Percentiles rank a stretch among this genome's conserved stretches.
phyloP scores from a whole-genome alignment of 2,888 invertebrate genomes.

The Diabrotica balteata region DNA sequence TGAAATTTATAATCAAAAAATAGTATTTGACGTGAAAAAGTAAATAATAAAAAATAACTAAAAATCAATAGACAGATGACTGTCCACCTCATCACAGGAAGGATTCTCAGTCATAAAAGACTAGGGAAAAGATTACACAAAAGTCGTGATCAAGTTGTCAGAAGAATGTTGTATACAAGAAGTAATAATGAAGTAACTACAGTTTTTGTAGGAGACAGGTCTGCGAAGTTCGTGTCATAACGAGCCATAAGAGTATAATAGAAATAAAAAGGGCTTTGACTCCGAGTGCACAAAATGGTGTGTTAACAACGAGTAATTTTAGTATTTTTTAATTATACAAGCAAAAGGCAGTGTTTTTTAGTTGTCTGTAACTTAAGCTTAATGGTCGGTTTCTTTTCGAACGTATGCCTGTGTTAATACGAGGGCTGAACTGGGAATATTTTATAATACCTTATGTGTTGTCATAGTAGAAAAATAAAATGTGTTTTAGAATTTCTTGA shows the following conservation, averaged over 20 bases:
- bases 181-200: conserved; percentile 1
- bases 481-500: too few species aligned
- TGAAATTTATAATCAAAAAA: too few species aligned
- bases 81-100: background rate
- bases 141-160: conserved; percentile 5
- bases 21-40: too few species aligned
- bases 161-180: background rate
- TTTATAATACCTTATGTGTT: too few species aligned
- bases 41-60: background rate
- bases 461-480: too few species aligned
- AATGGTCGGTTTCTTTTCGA: background rate
- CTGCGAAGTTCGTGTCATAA: background rate
- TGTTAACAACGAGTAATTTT: too few species aligned
- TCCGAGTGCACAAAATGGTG: background rate
- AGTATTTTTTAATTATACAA: too few species aligned
- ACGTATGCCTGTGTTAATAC: too few species aligned
- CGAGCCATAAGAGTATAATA: background rate
- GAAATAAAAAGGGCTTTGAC: conserved; percentile 1
- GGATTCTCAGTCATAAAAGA: background rate
- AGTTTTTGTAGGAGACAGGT: background rate
- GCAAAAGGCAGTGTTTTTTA: too few species aligned
- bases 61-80: background rate
- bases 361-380: background rate
- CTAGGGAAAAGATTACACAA: background rate
- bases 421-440: too few species aligned